Evolutionary conservation across 2,113 vertebrate genomes (phyloP).

Genomic region (Hypocryptadius cinnamomeus): DNA sequence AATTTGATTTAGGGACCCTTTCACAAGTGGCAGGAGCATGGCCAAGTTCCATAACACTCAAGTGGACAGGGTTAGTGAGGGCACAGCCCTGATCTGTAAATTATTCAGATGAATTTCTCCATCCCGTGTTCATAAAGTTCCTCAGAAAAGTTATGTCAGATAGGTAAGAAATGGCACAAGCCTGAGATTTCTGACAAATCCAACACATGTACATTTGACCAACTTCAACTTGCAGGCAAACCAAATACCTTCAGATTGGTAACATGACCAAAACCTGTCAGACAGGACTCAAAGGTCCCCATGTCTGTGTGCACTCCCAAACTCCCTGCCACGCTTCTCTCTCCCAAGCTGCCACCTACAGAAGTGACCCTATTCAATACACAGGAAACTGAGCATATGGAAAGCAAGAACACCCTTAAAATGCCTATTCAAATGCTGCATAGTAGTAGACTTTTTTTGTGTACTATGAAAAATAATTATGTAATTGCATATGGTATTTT

Average conservation of each 20-base stretch:
- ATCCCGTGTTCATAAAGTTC: not conserved
- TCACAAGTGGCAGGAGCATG: not conserved
- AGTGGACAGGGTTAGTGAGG: not conserved
- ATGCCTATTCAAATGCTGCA: not conserved
- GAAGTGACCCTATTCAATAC: not conserved
- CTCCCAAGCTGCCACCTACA: not conserved
- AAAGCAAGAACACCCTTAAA: not conserved
- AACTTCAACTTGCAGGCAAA: not conserved
- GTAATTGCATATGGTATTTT: not conserved
- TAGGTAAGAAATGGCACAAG: not conserved
- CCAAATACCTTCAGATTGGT: not conserved
- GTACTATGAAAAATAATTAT: not conserved
- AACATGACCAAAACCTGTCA: not conserved
- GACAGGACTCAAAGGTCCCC: not conserved
- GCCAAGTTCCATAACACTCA: not conserved
- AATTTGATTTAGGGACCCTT: not conserved
- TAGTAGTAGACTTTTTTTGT: not conserved
- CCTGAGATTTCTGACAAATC: not conserved
- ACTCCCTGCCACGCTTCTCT: rapidly evolving
- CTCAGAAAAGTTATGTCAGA: not conserved
- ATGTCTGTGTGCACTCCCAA: not conserved
- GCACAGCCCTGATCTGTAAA: not conserved
- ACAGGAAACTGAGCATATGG: not conserved
- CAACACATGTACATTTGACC: not conserved
- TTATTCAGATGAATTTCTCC: not conserved